Base-by-base conservation (phyloP, 2,888 invertebrate genomes). In the Amiota minor region DNA sequence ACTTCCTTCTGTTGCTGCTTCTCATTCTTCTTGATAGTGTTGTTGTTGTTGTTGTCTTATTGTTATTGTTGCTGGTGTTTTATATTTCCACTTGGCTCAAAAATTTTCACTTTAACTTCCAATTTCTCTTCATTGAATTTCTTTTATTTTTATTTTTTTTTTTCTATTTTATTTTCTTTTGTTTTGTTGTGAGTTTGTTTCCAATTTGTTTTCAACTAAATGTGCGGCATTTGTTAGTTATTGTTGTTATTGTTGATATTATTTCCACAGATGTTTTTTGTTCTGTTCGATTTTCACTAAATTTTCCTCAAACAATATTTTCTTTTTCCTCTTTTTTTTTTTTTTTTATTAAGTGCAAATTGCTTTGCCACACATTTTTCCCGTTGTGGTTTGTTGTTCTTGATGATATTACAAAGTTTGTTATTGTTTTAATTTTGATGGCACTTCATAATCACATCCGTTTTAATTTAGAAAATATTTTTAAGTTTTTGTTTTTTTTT, bases 81-180 rank as follows among this genome's bases (percentile, higher is more conserved):
- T 8, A 12, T 12, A 53, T 53, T 9, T n/a, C n/a, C 53, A 53
- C n/a, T n/a, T 53, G 12, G 53, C 53, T 12, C 53, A n/a, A 12
- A n/a, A 12, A n/a, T 45, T 62, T 35, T 11, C 35, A 62, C 35
- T 59, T 59, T 8, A 35, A 59, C 14, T 53, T 12, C 14, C 53
- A 53, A n/a, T 53, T 12, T n/a, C 3, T 53, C 62, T 9, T 10
- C 62, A 35, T 35, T 70, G 76, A 71, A 65, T 50, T 9, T 61
- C 65, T 72, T 73, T 75, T 71, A 79, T 74, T 69, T n/a, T n/a
- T n/a, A n/a, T n/a, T n/a, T n/a, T n/a, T n/a, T 81, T 86, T 76
- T 77, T 81, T 85, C 84, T 82, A 85, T 84, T 86, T 86, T 84
- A 86, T 86, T 86, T 81, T 80, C 80, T 86, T 86, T 86, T 84